phyloP scores from a whole-genome alignment of 1,140 invertebrate species.

The Thereuonema tuberculata region DNA sequence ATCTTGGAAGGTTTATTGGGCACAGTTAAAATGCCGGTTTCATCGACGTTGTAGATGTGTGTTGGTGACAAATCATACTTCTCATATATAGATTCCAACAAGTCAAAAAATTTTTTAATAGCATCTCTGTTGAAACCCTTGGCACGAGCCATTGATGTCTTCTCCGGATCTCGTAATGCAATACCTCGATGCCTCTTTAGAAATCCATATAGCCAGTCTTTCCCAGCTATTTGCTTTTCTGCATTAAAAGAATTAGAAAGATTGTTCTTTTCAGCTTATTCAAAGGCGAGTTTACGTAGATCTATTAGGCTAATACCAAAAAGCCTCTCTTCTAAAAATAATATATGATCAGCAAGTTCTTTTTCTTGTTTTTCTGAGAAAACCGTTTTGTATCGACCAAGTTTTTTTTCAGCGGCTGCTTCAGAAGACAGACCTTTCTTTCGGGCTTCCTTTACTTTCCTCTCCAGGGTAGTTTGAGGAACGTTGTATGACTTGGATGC shows the following conservation, averaged over 20 bases:
- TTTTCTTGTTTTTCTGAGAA: neutral
- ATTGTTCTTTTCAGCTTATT: neutral
- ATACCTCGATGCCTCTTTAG: neutral
- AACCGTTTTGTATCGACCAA: neutral
- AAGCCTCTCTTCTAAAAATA: neutral
- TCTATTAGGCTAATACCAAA: neutral
- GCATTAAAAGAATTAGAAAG: neutral
- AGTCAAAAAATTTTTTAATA: neutral
- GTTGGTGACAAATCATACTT: slow-evolving; percentile 8
- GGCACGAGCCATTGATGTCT: neutral
- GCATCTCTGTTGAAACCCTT: neutral
- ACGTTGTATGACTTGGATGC: no score
- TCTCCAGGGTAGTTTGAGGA: no score
- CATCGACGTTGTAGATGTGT: slow-evolving; percentile 28
- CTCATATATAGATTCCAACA: neutral
- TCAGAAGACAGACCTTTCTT: no score
- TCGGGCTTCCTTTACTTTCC: neutral
- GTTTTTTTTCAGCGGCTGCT: neutral
- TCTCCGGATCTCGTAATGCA: neutral
- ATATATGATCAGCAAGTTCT: neutral
- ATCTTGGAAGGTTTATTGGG: neutral
- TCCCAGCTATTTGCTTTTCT: neutral
- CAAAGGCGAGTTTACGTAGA: neutral
- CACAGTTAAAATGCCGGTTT: slow-evolving; percentile 20
- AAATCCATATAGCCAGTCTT: neutral